Conservation (phyloP, 2,113 vertebrate genomes). For the Alligator mississippiensis region DNA sequence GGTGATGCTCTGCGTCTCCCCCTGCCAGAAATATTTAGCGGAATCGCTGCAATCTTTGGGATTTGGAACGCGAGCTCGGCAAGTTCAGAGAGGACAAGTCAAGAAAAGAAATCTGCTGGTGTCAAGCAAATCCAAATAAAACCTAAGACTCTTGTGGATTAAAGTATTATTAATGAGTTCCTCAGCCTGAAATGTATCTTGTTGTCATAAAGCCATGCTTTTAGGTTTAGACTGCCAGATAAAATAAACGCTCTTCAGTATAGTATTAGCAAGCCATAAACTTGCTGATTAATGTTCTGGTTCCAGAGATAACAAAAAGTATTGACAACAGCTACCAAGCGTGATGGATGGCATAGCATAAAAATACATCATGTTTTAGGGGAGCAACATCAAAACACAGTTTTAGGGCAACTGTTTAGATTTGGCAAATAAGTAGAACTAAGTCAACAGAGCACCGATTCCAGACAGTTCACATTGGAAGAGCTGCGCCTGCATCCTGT, state of each 20-base stretch:
- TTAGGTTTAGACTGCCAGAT: slow-evolving; percentile 6
- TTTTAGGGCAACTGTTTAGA: not conserved
- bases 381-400: not conserved
- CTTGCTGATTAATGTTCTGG: slow-evolving; percentile 20
- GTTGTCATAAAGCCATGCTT: slow-evolving; percentile 18
- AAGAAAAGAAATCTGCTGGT: slow-evolving; percentile 66
- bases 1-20: slow-evolving; percentile 87
- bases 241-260: slow-evolving; percentile 38
- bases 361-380: slow-evolving; percentile 15
- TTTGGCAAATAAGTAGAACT: not conserved
- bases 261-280: slow-evolving; percentile 8
- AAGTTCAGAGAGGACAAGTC: slow-evolving; percentile 78
- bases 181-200: slow-evolving; percentile 20
- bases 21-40: slow-evolving; percentile 79
- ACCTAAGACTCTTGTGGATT: slow-evolving; percentile 30
- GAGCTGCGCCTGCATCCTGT: not conserved
- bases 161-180: slow-evolving; percentile 35
- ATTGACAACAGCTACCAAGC: slow-evolving; percentile 8
- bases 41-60: slow-evolving; percentile 86
- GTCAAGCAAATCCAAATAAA: slow-evolving; percentile 53
- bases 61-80: slow-evolving; percentile 81
- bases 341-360: not conserved
- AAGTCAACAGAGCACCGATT: not conserved
- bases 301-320: slow-evolving; percentile 4
- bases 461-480: not conserved